A percentile compares a stretch with the other conserved stretches of the same genome.
Conservation (phyloP, 1,140 invertebrate genomes). For the Pseudomyrmex dendroicus region DNA sequence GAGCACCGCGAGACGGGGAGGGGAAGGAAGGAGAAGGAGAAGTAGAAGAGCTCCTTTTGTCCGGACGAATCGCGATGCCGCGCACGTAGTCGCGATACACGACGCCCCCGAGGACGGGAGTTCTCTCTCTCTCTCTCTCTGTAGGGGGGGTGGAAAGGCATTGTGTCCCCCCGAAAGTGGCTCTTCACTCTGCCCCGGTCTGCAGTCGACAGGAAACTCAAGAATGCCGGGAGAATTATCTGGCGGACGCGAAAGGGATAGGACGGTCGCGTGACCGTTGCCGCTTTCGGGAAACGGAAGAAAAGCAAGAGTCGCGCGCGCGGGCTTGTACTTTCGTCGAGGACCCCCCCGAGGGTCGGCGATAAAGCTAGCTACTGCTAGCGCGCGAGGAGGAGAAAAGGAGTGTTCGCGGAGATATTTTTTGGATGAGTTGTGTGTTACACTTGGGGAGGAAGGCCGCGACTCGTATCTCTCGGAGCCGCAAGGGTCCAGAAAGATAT, state of each 20-base stretch:
- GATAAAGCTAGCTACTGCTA: slow-evolving; percentile 26
- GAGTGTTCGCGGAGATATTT: background rate
- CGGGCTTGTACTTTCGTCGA: slow-evolving; percentile 30
- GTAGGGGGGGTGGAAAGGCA: slow-evolving; percentile 8
- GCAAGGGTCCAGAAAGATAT: background rate
- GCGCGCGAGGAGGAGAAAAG: background rate
- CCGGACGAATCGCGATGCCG: slow-evolving; percentile 43
- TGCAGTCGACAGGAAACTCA: slow-evolving; percentile 56
- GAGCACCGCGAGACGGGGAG: background rate
- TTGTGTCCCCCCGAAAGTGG: slow-evolving; percentile 52
- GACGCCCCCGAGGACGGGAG: slow-evolving; percentile 23
- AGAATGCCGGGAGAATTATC: slow-evolving; percentile 55
- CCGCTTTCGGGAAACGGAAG: background rate
- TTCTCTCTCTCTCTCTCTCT: no score
- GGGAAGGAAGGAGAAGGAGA: no score
- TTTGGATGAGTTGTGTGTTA: background rate
- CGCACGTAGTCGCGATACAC: slow-evolving; percentile 56
- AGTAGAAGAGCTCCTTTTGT: slow-evolving; percentile 28
- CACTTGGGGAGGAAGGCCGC: background rate
- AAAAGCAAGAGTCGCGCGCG: slow-evolving; percentile 21
- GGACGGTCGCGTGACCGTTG: background rate
- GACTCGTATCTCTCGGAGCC: background rate
- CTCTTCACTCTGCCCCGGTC: background rate
- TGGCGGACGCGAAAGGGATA: background rate
- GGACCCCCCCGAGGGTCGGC: slow-evolving; percentile 23